phyloP scores from a whole-genome alignment of 2,113 vertebrate species.

The Ascaphus truei region DNA sequence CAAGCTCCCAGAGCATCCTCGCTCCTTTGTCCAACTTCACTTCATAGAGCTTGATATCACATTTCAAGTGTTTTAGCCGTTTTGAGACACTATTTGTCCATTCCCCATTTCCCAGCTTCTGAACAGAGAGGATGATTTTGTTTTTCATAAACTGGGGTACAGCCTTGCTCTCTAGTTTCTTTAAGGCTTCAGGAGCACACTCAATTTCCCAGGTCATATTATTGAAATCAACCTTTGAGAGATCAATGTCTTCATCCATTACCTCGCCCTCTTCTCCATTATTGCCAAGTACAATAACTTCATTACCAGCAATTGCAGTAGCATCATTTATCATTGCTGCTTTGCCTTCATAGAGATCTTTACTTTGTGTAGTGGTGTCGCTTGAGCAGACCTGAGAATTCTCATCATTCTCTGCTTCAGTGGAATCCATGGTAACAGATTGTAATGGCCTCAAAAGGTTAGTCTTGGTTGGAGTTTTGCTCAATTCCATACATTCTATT shows the following conservation, averaged over 20 bases:
- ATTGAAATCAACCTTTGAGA: slow-evolving; percentile 62
- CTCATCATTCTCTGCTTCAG: slow-evolving; percentile 2
- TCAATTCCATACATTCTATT: slow-evolving; percentile 51
- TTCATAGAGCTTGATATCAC: slow-evolving; percentile 68
- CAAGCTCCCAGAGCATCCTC: slow-evolving; percentile 73
- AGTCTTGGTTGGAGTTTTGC: slow-evolving; percentile 20
- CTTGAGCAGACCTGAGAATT: neutral
- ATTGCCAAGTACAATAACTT: neutral
- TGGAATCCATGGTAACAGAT: neutral
- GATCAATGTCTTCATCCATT: slow-evolving; percentile 43
- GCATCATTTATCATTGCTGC: neutral
- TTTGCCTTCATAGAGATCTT: neutral
- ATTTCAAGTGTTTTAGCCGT: slow-evolving; percentile 62
- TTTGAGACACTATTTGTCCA: slow-evolving; percentile 66
- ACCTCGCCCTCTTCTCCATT: slow-evolving; percentile 32
- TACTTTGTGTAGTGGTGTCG: neutral
- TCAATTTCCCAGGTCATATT: slow-evolving; percentile 80
- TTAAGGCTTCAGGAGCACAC: slow-evolving; percentile 67
- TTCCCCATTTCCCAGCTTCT: slow-evolving; percentile 68
- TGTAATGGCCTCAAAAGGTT: slow-evolving; percentile 5
- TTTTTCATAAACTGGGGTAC: slow-evolving; percentile 61
- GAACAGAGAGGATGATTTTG: slow-evolving; percentile 62
- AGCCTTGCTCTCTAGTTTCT: slow-evolving; percentile 62
- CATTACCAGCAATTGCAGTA: neutral
- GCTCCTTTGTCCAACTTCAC: slow-evolving; percentile 70